phyloP scores from a whole-genome alignment of 2,113 vertebrate genomes.

The Gorsachius goisagi region DNA sequence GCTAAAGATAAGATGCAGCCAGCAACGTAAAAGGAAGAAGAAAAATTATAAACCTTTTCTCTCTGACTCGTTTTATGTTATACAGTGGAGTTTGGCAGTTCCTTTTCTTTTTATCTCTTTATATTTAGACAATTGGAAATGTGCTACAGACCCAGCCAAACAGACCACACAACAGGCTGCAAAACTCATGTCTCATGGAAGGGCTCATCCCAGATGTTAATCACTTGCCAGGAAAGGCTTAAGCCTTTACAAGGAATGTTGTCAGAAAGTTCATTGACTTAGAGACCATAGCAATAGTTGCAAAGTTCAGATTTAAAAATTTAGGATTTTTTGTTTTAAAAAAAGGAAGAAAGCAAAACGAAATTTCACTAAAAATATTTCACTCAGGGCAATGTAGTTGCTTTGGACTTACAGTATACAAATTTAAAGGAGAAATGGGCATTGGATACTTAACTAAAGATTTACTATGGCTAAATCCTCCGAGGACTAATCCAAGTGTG shows the following conservation, averaged over 20 bases:
- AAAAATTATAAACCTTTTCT: constrained; percentile 30
- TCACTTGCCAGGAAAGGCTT: neutral
- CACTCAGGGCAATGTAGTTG: neutral
- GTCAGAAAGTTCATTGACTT: constrained; percentile 7
- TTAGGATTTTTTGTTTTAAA: neutral
- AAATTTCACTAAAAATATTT: neutral
- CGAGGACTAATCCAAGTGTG: neutral
- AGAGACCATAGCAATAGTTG: neutral
- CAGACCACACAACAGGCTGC: constrained; percentile 1
- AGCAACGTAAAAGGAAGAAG: constrained; percentile 2
- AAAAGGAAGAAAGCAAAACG: neutral
- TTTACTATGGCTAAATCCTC: neutral
- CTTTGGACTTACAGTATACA: neutral
- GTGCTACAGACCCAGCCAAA: constrained; percentile 9
- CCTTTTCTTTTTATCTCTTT: constrained; percentile 22
- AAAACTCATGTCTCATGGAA: neutral
- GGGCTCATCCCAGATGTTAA: neutral
- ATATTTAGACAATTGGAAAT: constrained; percentile 14
- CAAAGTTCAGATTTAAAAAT: neutral
- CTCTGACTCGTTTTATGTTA: neutral
- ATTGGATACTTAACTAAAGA: neutral
- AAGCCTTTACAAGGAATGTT: neutral
- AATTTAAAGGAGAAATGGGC: neutral
- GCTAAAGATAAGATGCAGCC: constrained; percentile 15
- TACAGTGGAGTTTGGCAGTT: neutral